Percentiles rank a stretch among this genome's conserved stretches.
phyloP scores from a whole-genome alignment of 2,113 vertebrate genomes.

The Machaerirhynchus nigripectus region DNA sequence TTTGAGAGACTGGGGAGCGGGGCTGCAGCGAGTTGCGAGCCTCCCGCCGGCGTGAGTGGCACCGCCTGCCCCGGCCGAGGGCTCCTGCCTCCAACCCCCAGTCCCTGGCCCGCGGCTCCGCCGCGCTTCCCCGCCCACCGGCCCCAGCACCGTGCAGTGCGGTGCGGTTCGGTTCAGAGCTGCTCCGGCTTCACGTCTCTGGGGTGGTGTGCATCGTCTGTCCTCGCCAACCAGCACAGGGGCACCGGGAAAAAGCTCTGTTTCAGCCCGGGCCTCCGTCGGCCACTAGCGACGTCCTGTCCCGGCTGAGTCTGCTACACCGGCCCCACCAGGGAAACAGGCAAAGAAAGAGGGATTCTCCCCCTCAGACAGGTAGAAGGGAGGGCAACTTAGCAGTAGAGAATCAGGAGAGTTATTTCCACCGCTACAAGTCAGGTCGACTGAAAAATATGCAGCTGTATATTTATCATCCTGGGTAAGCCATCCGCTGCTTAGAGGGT shows the following conservation, averaged over 20 bases:
- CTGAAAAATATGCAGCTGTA: not conserved
- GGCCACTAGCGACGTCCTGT: not conserved
- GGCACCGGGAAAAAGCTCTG: not conserved
- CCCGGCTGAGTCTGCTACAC: not conserved
- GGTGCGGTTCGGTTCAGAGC: accelerated
- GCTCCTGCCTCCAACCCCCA: not conserved
- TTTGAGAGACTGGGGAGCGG: slow-evolving; percentile 73
- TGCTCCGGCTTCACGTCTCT: not conserved
- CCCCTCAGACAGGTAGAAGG: not conserved
- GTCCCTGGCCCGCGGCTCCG: not conserved
- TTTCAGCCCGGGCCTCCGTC: not conserved
- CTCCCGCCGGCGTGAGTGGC: slow-evolving; percentile 78
- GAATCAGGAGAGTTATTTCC: not conserved
- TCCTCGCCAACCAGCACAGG: not conserved
- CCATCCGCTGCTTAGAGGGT: not conserved
- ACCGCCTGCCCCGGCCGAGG: slow-evolving; percentile 69
- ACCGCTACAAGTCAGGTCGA: not conserved
- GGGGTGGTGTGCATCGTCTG: accelerated
- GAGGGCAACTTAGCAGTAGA: not conserved
- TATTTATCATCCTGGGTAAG: not conserved
- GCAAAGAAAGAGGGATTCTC: not conserved
- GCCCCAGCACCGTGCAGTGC: not conserved
- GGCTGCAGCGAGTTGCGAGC: slow-evolving; percentile 67
- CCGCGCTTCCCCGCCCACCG: not conserved
- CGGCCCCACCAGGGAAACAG: not conserved